Conservation (phyloP, 1,140 invertebrate species). For the Aphis gossypii region DNA sequence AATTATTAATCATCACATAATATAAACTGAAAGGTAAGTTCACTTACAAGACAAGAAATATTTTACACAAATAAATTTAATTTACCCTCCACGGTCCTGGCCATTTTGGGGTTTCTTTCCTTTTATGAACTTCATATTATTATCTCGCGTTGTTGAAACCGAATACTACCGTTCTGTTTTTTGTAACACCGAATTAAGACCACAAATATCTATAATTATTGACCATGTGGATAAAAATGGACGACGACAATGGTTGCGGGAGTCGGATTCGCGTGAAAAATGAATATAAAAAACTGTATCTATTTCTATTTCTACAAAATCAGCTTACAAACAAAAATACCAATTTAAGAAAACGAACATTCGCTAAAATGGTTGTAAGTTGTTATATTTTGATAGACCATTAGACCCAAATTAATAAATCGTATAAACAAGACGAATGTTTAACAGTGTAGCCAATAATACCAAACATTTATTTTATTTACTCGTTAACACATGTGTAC, state of each 20-base stretch:
- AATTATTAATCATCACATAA: not conserved
- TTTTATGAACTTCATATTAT: constrained; percentile 51
- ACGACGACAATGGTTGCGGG: not conserved
- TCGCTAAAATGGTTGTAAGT: not conserved
- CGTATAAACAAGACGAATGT: not conserved
- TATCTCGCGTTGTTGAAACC: not conserved
- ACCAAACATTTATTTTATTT: not conserved
- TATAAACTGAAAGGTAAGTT: not conserved
- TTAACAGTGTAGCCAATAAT: not conserved
- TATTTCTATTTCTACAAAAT: not conserved
- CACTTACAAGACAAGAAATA: not conserved
- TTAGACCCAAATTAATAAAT: constrained; percentile 8
- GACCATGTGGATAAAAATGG: not conserved
- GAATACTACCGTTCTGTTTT: not conserved
- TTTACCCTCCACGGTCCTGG: constrained; percentile 28
- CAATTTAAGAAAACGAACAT: not conserved
- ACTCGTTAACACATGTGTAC: no score
- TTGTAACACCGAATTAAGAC: not conserved
- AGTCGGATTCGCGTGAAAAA: not conserved
- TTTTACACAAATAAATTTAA: not conserved
- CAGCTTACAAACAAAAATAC: not conserved
- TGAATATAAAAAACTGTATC: not conserved
- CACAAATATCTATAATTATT: not conserved
- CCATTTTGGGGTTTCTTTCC: constrained; percentile 50
- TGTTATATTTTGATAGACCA: not conserved